Base-by-base conservation (phyloP, 2,797 vertebrate species). In the Balearica regulorum region DNA sequence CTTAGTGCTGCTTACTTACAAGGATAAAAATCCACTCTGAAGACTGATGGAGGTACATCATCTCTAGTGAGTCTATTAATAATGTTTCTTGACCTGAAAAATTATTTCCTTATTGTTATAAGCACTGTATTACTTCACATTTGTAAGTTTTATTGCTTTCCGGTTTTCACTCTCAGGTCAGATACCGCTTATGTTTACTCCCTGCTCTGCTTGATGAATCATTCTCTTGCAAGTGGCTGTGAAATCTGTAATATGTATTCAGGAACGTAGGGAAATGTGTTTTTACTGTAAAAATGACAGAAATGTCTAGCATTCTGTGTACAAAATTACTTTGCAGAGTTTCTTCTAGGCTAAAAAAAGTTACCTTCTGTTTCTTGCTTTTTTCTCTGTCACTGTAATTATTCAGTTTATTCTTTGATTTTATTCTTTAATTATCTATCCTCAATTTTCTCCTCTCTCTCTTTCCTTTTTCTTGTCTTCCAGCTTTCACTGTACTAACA, bases 401-500 rank as follows among this genome's bases (percentile, higher is more conserved):
- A 87, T 77, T 83, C 46, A 53, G 49, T 90, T 93, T 97, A 75
- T 94, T 72, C 86, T 95, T 86, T 41, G 87, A 82, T 39, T 87
- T 81, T 81, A 48, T 93, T 96, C 95, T 95, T 96, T 90, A 72
- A 51, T 93, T 96, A 26, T 90, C 96, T 95, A 31, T 93, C 91
- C 84, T 96, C 80, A 93, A 89, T 75, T 92, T 96, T 96, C 93
- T 94, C 54, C 87, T 86, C 72, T 91, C 54, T 89, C 91, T 97
- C 76, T 95, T 94, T 97, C 70, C 93, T 88, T 97, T 96, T 93
- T 98, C 96, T 98, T 98, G 78, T 98, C 93, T 98, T 98, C 97
- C 97, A 98, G 98, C 96, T 98, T 93, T 97, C 97, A 95, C 97
- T 97, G 91, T 97, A 98, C 95, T 98, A 98, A 98, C 95, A 94